Evolutionary conservation across 2,113 vertebrate genomes (phyloP).

Genomic region (Campylorhamphus procurvoides): DNA sequence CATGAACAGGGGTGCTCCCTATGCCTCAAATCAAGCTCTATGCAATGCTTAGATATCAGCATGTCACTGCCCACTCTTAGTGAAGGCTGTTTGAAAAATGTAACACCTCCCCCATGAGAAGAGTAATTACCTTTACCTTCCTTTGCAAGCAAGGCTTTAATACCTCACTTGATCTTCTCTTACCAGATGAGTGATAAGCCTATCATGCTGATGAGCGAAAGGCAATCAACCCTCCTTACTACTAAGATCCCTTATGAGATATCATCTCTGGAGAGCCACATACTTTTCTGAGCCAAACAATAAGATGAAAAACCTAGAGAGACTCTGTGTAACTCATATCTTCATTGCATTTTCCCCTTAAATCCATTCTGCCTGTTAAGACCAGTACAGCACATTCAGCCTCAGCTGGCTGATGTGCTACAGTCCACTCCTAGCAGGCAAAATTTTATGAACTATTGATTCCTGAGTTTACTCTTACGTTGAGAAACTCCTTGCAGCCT

Average conservation of each 20-base stretch:
- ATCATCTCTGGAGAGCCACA: neutral
- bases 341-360: neutral
- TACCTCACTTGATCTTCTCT: conserved; percentile 13
- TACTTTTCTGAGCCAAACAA: neutral
- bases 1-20: neutral
- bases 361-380: neutral
- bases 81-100: neutral
- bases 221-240: neutral
- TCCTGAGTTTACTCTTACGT: neutral
- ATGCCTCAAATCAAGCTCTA: neutral
- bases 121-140: conserved; percentile 37
- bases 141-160: neutral
- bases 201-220: conserved; percentile 17
- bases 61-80: neutral
- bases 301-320: neutral
- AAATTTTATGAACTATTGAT: neutral
- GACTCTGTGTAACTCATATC: neutral
- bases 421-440: neutral
- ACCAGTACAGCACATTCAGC: neutral
- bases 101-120: neutral
- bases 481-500: neutral
- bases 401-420: neutral
- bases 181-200: conserved; percentile 26
- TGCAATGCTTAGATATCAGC: neutral
- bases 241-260: neutral